These are phyloP conservation scores for Cherax destructor DNA, from an alignment of 1,140 invertebrate species.

Conservation along the genomic window DNA sequence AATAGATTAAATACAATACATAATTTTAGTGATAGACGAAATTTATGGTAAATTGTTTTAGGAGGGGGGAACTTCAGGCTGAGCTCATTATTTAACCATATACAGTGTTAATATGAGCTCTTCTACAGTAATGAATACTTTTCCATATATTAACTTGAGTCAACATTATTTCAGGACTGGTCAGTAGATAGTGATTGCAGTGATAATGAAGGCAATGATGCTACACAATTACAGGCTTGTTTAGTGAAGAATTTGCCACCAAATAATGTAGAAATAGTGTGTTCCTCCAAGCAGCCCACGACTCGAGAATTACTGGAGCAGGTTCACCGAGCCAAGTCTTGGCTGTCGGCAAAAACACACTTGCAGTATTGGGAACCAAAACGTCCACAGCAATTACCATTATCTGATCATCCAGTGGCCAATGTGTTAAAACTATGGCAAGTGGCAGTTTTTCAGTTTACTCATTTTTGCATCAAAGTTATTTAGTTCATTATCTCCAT, in stretches of 20 bases:
- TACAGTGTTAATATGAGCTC: not conserved
- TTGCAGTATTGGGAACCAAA: conserved; percentile 48
- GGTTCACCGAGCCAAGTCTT: conserved; percentile 44
- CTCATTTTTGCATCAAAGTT: too few species aligned
- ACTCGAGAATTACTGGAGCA: conserved; percentile 39
- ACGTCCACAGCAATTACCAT: conserved; percentile 8
- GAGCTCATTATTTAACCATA: not conserved
- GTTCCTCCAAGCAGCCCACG: not conserved
- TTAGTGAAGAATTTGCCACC: not conserved
- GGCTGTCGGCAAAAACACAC: conserved; percentile 44
- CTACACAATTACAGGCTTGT: not conserved
- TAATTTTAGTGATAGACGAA: too few species aligned
- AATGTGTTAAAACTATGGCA: conserved; percentile 42
- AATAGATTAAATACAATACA: too few species aligned
- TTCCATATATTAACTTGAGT: not conserved
- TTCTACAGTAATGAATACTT: not conserved
- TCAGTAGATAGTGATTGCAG: conserved; percentile 35
- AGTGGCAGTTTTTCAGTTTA: not conserved
- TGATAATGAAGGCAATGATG: conserved; percentile 3
- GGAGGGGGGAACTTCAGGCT: not conserved
- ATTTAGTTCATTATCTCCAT: too few species aligned
- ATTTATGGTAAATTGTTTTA: too few species aligned
- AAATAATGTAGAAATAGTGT: not conserved
- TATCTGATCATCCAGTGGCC: conserved; percentile 43
- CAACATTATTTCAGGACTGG: conserved; percentile 41